Evolutionary conservation across 2,888 invertebrate genomes (phyloP).

Genomic region (Dicranocentrus wangi): DNA sequence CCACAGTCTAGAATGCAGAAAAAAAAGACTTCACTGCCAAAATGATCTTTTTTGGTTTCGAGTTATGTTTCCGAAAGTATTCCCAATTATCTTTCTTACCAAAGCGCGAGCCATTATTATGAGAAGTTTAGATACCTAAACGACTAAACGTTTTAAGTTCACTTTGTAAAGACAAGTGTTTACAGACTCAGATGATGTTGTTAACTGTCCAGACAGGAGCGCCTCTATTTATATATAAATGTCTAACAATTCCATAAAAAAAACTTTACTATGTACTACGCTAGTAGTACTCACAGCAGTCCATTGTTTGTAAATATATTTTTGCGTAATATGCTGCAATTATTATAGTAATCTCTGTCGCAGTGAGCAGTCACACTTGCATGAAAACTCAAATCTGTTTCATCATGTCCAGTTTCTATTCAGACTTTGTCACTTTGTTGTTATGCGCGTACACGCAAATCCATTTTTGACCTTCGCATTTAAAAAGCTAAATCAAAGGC

Average conservation of each 20-base stretch:
- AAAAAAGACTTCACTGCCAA: background rate
- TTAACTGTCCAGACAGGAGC: slow-evolving; percentile 28
- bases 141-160: slow-evolving; percentile 12
- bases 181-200: background rate
- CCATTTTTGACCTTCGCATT: slow-evolving; percentile 32
- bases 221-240: slow-evolving; percentile 15
- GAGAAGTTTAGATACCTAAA: background rate
- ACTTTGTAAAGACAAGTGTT: too few relatives aligned
- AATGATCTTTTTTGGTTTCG: background rate
- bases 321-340: too few relatives aligned
- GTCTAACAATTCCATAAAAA: too few relatives aligned
- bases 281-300: too few relatives aligned
- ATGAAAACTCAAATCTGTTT: slow-evolving; percentile 32
- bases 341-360: too few relatives aligned
- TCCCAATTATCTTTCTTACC: background rate
- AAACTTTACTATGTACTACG: too few relatives aligned
- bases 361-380: background rate
- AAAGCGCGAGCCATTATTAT: slow-evolving; percentile 37
- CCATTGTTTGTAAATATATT: too few relatives aligned
- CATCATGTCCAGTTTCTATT: slow-evolving; percentile 21
- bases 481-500: slow-evolving; percentile 11
- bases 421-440: background rate
- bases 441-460: background rate
- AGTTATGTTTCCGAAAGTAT: background rate
- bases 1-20: slow-evolving; percentile 32